Evolutionary conservation across 2,113 vertebrate genomes (phyloP).

Genomic region (Archilochus colubris): DNA sequence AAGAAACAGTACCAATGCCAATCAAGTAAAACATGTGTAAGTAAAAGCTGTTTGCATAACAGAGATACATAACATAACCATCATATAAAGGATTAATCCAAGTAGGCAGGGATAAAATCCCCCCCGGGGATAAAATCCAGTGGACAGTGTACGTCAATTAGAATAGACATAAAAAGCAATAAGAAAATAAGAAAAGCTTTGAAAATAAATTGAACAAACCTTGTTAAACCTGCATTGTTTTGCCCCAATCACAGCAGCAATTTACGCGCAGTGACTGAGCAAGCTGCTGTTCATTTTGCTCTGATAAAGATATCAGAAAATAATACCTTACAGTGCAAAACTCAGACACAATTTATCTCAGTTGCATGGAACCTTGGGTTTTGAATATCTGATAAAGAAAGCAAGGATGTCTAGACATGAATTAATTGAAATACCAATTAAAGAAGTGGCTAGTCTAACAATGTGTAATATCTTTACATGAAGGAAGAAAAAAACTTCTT

Average conservation of each 20-base stretch:
- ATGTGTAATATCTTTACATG: background rate
- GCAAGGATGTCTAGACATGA: background rate
- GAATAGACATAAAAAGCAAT: background rate
- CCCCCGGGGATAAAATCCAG: too few species aligned
- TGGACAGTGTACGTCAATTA: background rate
- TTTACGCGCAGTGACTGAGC: background rate
- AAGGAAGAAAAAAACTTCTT: background rate
- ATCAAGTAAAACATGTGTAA: background rate
- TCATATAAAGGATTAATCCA: background rate
- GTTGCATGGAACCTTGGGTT: background rate
- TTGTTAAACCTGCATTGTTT: background rate
- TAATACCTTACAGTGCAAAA: background rate
- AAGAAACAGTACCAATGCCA: background rate
- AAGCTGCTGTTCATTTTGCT: background rate
- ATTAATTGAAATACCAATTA: slow-evolving; percentile 8
- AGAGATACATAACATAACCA: rapidly evolving
- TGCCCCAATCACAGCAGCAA: background rate
- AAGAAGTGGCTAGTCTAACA: background rate
- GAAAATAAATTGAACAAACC: background rate
- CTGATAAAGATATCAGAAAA: background rate
- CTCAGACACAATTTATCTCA: background rate
- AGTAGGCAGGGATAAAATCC: background rate
- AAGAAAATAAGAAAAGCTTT: background rate
- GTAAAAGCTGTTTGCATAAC: background rate
- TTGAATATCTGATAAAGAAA: background rate